Evolutionary conservation across 2,888 invertebrate species (phyloP), one percentile per base, ranked within the genome.

Genomic region (Gnatocerus cornutus): DNA sequence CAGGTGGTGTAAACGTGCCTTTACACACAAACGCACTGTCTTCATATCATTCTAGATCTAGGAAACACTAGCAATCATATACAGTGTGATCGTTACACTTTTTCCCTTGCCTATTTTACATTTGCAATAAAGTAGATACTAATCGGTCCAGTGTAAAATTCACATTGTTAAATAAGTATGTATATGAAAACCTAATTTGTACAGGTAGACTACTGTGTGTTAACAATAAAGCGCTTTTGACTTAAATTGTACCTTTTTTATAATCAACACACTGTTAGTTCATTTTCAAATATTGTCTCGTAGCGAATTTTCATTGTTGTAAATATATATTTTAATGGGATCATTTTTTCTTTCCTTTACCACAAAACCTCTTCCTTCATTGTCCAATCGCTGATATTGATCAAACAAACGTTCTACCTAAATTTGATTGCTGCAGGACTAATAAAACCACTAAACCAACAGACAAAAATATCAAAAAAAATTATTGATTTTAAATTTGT

Each of bases 131-230:
- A 76, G 74, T 78, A 79, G 77, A 74, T 76, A 78, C 81, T 83
- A 78, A 82, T 81, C 80, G 82, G 83, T 84, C 84, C 84, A 84
- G 81, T 84, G 84, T 84, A 84, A 83, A 83, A 83, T 82, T 84
- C 82, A 83, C 83, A 82, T 83, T 84, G 84, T 84, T 84, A 83
- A 79, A 83, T 79, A 82, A 77, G 78, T 78, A 81, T 82, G 82
- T 82, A 83, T 82, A 83, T 82, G 81, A 82, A 58, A 77, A 82
- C 81, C 81, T 84, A 78, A 84, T 84, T 84, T 84, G 84, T 84
- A 85, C 85, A 85, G 85, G 85, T 85, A 85, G 85, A 79, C 74
- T 84, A 82, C 79, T 84, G 84, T 84, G 85, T 84, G 84, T 84
- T 84, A 82, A 79, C 77, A 82, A 83, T 78, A 84, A 82, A 83